These are phyloP conservation scores for Phrynocephalus vlangalii DNA, from an alignment of 2,797 vertebrate species.

Conservation along the genomic window DNA sequence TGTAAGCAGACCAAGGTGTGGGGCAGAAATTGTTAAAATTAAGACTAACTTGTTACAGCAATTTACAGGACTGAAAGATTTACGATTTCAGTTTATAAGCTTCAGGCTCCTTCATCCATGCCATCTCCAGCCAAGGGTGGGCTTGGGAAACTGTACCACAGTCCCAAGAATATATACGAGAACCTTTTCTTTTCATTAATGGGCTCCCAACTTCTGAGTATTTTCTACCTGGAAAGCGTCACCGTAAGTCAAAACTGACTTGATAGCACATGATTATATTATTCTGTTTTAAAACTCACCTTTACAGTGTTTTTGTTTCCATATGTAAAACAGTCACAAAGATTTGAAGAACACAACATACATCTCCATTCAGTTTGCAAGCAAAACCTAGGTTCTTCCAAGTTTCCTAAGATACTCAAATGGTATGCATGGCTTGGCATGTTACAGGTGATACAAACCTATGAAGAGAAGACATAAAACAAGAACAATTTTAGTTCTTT, in stretches of 20 bases:
- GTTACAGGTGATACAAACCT: conserved; percentile 34
- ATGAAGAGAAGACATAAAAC: conserved; percentile 38
- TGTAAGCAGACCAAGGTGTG: not conserved
- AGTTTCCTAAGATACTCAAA: not conserved
- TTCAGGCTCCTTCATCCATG: too few species aligned
- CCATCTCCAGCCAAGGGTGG: too few species aligned
- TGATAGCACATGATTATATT: too few species aligned
- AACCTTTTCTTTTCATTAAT: too few species aligned
- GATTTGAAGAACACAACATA: conserved; percentile 41
- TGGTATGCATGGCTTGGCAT: conserved; percentile 43
- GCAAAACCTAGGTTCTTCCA: conserved; percentile 32
- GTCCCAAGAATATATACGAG: too few species aligned
- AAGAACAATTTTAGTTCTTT: conserved; percentile 24
- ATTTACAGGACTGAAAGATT: too few species aligned
- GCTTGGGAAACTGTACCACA: too few species aligned
- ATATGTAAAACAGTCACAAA: conserved; percentile 14
- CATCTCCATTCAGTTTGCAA: not conserved
- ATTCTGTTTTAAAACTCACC: conserved; percentile 2
- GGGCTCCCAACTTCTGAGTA: too few species aligned
- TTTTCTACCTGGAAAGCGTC: too few species aligned
- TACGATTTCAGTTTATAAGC: not conserved
- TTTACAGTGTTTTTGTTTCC: conserved; percentile 14
- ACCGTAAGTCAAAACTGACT: too few species aligned
- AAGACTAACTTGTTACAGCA: not conserved
- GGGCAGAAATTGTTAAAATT: not conserved